Base-by-base conservation (phyloP, 1,140 invertebrate genomes). In the Teleogryllus occipitalis region DNA sequence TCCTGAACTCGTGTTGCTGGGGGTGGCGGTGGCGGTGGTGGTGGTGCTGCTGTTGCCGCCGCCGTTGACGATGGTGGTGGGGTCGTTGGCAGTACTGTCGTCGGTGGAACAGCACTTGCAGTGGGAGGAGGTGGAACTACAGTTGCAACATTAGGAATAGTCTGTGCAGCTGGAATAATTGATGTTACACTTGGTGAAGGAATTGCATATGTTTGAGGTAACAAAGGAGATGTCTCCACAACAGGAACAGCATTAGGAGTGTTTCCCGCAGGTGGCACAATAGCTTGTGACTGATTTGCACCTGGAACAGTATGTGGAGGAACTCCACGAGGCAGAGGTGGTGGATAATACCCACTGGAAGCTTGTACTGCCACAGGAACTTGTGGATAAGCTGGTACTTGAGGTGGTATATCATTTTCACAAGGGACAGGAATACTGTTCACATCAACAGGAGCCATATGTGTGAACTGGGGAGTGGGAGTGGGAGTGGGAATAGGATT, bases 341-440 rank as follows among this genome's bases (percentile, higher is more conserved):
- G n/a, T 8, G 46, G n/a, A 54, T 48, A 77, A 18, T 48, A n/a
- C 18, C 39, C 21, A 77, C 18, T 48, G 27, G 27, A 39, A 47
- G 18, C 15, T 48, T 47, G 47, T 74, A 49, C 74, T 78, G 47
- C 6, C 54, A 18, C 10, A 3, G 10, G 54, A 47, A 48, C 39
- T 77, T 47, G n/a, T 76, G 18, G 7, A 77, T 76, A 77, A 14
- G n/a, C 47, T 47, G 76, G 8, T 8, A 48, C 46, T 12, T 10
- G 39, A 14, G 76, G n/a, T 8, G 22, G 39, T 15, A 47, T 21
- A 77, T 47, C 18, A 27, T 77, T 78, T 21, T 83, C 83, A 49
- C 83, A 84, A 49, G 89, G 89, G 85, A 92, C 90, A 46, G 91
- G 90, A 83, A 92, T 92, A 84, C 91, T 90, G 46, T 81, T 81